A percentile compares a stretch with the other conserved stretches of the same genome.
phyloP scores from a whole-genome alignment of 2,888 invertebrate genomes.

The Podotricha telesiphe region DNA sequence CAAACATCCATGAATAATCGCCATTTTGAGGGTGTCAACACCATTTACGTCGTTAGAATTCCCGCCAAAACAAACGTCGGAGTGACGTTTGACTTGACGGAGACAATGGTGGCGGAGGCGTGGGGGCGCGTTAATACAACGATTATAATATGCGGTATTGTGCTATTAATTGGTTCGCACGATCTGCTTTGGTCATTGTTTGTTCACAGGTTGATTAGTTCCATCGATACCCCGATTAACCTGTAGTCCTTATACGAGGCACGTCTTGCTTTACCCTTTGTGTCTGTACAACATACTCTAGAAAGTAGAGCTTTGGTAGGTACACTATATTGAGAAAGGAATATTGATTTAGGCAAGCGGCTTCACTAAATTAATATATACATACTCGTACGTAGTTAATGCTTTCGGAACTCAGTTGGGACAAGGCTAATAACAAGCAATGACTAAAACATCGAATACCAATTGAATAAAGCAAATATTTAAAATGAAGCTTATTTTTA shows the following conservation, averaged over 20 bases:
- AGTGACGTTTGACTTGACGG: slow-evolving; percentile 56
- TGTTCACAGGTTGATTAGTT: slow-evolving; percentile 46
- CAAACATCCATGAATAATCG: slow-evolving; percentile 81
- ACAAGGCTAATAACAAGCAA: no score
- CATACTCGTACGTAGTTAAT: background rate
- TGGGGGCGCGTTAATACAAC: slow-evolving; percentile 62
- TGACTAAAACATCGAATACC: no score
- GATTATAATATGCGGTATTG: slow-evolving; percentile 68
- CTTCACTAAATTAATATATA: background rate
- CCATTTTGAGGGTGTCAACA: slow-evolving; percentile 80
- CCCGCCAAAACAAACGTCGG: slow-evolving; percentile 76
- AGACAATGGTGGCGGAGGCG: slow-evolving; percentile 63
- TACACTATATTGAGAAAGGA: background rate
- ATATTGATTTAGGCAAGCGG: background rate
- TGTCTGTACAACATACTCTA: slow-evolving; percentile 9
- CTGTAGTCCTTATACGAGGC: slow-evolving; percentile 33
- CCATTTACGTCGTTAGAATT: slow-evolving; percentile 64
- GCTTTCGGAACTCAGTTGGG: background rate
- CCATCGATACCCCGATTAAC: slow-evolving; percentile 45
- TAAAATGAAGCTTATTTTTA: no score
- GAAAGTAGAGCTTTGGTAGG: background rate
- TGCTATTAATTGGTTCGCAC: slow-evolving; percentile 66
- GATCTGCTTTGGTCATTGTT: slow-evolving; percentile 49
- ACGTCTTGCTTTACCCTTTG: slow-evolving; percentile 1
- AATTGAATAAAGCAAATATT: no score